A percentile compares a stretch with the other conserved stretches of the same genome.
Conservation (phyloP, 2,888 invertebrate genomes). For the Ceratothoa steindachneri region DNA sequence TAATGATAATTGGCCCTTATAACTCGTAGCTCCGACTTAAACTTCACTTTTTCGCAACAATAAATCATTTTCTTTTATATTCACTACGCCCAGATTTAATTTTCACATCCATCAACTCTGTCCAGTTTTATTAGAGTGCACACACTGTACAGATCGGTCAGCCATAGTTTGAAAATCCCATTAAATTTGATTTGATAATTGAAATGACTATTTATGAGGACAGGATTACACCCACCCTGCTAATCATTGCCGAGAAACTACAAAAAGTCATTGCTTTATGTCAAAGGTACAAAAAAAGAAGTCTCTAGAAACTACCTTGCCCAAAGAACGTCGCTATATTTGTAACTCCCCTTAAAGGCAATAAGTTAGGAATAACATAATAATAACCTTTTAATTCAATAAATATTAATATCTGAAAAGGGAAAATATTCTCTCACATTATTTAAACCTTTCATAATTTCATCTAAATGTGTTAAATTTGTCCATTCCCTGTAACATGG, state of each 20-base stretch:
- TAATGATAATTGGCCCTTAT: no score
- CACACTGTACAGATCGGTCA: no score
- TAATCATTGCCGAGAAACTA: background rate
- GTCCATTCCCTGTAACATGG: background rate
- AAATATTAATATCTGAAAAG: background rate
- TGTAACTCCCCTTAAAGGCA: no score
- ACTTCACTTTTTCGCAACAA: background rate
- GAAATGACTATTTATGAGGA: background rate
- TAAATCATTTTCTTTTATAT: background rate
- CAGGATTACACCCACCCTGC: background rate
- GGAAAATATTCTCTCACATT: background rate
- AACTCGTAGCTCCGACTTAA: no score
- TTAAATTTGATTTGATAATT: no score
- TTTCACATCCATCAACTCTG: no score
- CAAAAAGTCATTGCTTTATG: background rate
- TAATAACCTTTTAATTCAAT: background rate
- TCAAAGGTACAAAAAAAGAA: background rate
- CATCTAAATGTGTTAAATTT: background rate
- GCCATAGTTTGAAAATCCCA: no score
- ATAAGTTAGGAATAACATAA: no score
- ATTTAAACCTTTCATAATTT: background rate
- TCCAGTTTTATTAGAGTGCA: no score
- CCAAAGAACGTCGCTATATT: background rate
- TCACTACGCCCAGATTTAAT: background rate
- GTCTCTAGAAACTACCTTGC: background rate